Conservation (phyloP, 2,888 invertebrate genomes). For the Byasa hedistus region DNA sequence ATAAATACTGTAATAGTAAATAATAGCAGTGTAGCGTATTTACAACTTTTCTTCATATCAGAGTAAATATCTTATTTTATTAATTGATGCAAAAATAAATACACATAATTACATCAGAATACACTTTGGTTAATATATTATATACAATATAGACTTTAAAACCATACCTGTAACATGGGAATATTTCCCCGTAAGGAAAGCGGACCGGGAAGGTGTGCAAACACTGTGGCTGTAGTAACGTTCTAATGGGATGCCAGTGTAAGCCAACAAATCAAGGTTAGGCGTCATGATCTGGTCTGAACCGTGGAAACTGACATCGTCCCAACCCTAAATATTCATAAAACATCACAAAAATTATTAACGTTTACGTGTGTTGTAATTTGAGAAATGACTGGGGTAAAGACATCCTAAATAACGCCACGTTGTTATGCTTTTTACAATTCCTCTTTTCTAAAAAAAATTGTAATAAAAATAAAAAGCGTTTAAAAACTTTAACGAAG, state of each 20-base stretch:
- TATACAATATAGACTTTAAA: background rate
- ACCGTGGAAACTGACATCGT: slow-evolving; percentile 94
- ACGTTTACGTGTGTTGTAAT: too few species aligned
- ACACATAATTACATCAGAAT: background rate
- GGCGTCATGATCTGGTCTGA: slow-evolving; percentile 92
- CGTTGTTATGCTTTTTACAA: too few species aligned
- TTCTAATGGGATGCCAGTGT: slow-evolving; percentile 90
- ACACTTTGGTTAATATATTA: background rate
- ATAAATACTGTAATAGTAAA: too few species aligned
- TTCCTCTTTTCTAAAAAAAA: too few species aligned
- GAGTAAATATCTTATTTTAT: background rate
- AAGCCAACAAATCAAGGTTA: slow-evolving; percentile 92
- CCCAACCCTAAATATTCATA: slow-evolving; percentile 86
- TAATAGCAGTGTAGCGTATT: too few species aligned
- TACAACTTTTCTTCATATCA: too few species aligned
- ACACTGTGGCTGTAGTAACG: slow-evolving; percentile 90
- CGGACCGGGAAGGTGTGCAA: slow-evolving; percentile 91
- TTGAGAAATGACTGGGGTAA: too few species aligned
- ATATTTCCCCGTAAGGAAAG: slow-evolving; percentile 91
- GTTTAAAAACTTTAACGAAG: too few species aligned
- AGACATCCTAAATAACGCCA: too few species aligned
- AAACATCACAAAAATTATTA: background rate
- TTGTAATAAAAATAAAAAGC: too few species aligned
- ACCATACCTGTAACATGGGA: slow-evolving; percentile 87
- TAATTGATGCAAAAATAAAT: background rate